A percentile compares a stretch with the other conserved stretches of the same genome.
phyloP scores from a whole-genome alignment of 2,888 invertebrate genomes.

The Nomada hirtipes region DNA sequence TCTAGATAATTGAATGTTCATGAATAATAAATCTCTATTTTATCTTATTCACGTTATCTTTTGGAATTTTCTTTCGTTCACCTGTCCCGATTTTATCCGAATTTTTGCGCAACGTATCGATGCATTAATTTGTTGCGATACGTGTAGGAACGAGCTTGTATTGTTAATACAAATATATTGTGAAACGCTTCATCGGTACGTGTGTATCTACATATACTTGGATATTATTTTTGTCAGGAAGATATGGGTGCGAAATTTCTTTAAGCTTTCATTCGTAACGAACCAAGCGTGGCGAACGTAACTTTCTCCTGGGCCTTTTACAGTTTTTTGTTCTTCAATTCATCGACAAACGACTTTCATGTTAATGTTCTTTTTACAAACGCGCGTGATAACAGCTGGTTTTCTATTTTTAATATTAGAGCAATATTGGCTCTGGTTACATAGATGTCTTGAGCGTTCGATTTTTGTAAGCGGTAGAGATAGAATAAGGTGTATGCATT shows the following conservation, averaged over 20 bases:
- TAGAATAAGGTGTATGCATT: too few relatives aligned
- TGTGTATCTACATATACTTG: not conserved
- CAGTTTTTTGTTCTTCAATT: constrained; percentile 49
- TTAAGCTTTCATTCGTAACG: constrained; percentile 45
- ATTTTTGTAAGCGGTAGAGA: not conserved
- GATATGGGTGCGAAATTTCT: constrained; percentile 22
- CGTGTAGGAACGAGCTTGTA: too few relatives aligned
- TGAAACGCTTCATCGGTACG: too few relatives aligned
- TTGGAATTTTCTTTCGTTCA: not conserved
- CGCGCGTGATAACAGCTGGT: not conserved
- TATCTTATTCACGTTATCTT: constrained; percentile 40
- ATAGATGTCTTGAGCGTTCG: not conserved
- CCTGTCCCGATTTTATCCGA: not conserved
- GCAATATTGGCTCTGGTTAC: not conserved
- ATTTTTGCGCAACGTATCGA: too few relatives aligned
- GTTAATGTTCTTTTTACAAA: constrained; percentile 27
- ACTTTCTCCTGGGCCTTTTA: constrained; percentile 60
- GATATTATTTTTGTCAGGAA: not conserved
- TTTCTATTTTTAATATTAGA: constrained; percentile 5
- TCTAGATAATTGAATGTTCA: constrained; percentile 69
- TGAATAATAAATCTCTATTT: constrained; percentile 72
- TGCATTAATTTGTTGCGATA: too few relatives aligned
- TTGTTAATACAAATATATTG: too few relatives aligned
- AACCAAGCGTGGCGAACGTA: constrained; percentile 45
- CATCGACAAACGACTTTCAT: constrained; percentile 41